Evolutionary conservation across 2,113 vertebrate species (phyloP), one percentile per base, ranked within the genome.

Genomic region (Amblyornis subalaris): DNA sequence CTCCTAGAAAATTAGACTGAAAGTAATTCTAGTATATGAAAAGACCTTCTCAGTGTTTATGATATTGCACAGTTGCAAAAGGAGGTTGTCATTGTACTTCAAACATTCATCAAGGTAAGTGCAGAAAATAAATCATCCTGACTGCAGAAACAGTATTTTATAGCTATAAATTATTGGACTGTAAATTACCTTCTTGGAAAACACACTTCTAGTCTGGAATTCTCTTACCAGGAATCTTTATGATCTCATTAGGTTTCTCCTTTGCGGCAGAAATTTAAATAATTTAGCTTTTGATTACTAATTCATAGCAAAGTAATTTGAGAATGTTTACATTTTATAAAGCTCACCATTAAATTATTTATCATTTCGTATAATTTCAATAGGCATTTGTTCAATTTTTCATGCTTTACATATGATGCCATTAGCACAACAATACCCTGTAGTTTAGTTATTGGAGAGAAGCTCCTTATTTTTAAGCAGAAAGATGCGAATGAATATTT

Each of bases 261-360:
- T 80, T 92, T 88, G 80, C 12, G 2, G 42, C 25, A 94, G 42
- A 90, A 91, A 92, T 91, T 78, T 96, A 91, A 96, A 96, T 96
- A 96, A 93, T 95, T 95, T 91, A 95, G 17, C 7, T 91, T 83
- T 82, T 70, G 44, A 95, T 96, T 96, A 92, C 72, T 92, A 95
- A 95, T 95, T 95, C 86, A 96, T 93, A 28, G 15, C 7, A 71
- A 95, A 91, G 51, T 95, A 89, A 92, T 95, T 88, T 96, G 58
- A 84, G 72, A 82, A 85, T 94, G 80, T 95, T 96, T 96, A 92
- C 83, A 87, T 94, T 96, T 66, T 47, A 74, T 81, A 84, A 93
- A 91, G 47, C 42, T 60, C 21, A 90, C 65, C 31, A 66, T 92
- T 95, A 91, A 93, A 94, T 95, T 95, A 95, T 95, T 92, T 86